Percentiles rank a stretch among this genome's conserved stretches.
phyloP scores from a whole-genome alignment of 2,888 invertebrate genomes.

The Sphaerophoria rueppellii region DNA sequence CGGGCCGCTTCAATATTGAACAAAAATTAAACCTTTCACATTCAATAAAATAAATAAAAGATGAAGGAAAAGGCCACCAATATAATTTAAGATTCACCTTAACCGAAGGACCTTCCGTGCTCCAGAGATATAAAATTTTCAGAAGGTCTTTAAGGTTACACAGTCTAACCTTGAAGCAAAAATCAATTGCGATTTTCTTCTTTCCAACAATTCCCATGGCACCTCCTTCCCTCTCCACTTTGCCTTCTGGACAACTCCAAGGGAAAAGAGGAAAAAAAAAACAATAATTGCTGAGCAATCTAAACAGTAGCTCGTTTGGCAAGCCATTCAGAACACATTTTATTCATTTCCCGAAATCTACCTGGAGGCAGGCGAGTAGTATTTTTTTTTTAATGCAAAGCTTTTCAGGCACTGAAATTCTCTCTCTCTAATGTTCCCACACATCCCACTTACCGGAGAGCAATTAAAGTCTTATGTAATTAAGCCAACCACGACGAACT shows the following conservation, averaged over 20 bases:
- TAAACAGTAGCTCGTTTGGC: neutral
- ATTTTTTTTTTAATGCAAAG: neutral
- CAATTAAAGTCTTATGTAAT: conserved; percentile 43
- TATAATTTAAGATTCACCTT: conserved; percentile 4
- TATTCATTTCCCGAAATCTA: conserved; percentile 8
- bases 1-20: too few species aligned
- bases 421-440: neutral
- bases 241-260: too few species aligned
- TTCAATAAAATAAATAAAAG: too few species aligned
- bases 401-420: neutral
- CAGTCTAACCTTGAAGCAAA: neutral
- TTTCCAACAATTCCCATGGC: neutral
- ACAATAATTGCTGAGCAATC: conserved; percentile 26
- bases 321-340: conserved; percentile 5
- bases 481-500: neutral
- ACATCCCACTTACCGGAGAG: conserved; percentile 1
- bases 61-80: too few species aligned
- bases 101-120: conserved; percentile 1
- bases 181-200: conserved; percentile 18
- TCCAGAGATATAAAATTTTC: neutral
- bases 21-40: too few species aligned
- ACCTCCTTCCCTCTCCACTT: neutral
- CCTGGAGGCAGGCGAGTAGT: neutral
- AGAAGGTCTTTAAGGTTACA: neutral
- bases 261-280: neutral